phyloP scores from a whole-genome alignment of 1,140 invertebrate genomes.

The Drosophila fuyamai region DNA sequence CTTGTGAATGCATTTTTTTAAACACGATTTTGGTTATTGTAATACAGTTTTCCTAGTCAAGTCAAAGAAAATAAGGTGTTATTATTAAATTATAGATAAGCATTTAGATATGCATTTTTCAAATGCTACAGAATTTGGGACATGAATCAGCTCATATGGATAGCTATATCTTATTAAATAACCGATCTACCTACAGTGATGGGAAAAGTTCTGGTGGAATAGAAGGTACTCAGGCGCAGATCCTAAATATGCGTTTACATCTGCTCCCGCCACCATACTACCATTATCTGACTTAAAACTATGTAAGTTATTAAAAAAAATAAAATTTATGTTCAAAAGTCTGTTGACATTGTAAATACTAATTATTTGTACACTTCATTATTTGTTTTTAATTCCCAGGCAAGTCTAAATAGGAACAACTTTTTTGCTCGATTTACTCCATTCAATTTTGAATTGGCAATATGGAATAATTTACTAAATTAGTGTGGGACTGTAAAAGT shows the following conservation, averaged over 20 bases:
- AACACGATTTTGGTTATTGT: neutral
- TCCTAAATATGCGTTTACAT: too few relatives aligned
- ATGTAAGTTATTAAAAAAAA: neutral
- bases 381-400: too few relatives aligned
- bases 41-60: neutral
- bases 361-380: neutral
- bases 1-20: slow-evolving; percentile 2
- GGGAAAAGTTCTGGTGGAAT: neutral
- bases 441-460: neutral
- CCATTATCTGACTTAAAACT: neutral
- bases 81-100: neutral
- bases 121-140: too few relatives aligned
- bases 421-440: neutral
- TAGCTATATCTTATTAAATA: too few relatives aligned
- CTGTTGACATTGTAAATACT: too few relatives aligned
- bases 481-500: too few relatives aligned
- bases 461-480: neutral
- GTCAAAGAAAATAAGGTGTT: neutral
- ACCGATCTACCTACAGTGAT: neutral
- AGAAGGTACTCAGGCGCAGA: too few relatives aligned
- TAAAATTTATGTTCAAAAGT: neutral
- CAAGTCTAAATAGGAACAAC: neutral
- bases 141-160: too few relatives aligned
- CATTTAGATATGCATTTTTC: neutral
- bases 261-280: too few relatives aligned